Conservation (phyloP, 1,140 invertebrate species). For the Ostrea denselamellosa region DNA sequence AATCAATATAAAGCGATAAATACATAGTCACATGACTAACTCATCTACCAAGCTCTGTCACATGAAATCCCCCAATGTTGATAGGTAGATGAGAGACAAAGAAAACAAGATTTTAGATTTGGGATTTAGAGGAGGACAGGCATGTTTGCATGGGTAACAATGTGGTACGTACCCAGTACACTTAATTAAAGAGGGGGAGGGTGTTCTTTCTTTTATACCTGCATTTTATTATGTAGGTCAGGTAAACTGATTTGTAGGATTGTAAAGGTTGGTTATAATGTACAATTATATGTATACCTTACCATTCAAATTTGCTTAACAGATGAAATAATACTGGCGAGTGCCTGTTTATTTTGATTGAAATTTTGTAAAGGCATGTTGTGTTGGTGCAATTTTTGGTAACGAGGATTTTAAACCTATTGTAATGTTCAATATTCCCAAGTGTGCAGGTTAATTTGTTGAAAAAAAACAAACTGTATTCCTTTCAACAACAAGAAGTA, state of each 20-base stretch:
- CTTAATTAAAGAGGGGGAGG: background rate
- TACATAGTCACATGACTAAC: constrained; percentile 32
- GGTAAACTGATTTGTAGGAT: constrained; percentile 4
- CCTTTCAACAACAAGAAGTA: too few relatives aligned
- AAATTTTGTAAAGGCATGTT: too few relatives aligned
- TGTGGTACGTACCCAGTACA: background rate
- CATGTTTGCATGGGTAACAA: constrained; percentile 22
- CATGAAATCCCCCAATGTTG: constrained; percentile 12
- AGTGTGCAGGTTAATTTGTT: background rate
- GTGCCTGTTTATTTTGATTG: background rate
- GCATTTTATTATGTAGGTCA: background rate
- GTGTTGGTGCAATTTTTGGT: background rate
- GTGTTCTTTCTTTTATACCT: background rate
- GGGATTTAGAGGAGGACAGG: constrained; percentile 20
- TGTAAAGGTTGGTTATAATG: background rate
- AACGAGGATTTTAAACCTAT: background rate
- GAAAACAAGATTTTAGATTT: background rate
- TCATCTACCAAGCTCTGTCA: constrained; percentile 31
- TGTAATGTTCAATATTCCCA: background rate
- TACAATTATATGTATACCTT: background rate
- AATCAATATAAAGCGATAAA: constrained; percentile 39
- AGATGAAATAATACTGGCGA: background rate
- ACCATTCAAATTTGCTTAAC: background rate
- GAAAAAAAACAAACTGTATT: background rate
- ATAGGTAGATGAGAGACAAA: constrained; percentile 5